Base-by-base conservation (phyloP, 2,113 vertebrate genomes). In the Halichoerus grypus region DNA sequence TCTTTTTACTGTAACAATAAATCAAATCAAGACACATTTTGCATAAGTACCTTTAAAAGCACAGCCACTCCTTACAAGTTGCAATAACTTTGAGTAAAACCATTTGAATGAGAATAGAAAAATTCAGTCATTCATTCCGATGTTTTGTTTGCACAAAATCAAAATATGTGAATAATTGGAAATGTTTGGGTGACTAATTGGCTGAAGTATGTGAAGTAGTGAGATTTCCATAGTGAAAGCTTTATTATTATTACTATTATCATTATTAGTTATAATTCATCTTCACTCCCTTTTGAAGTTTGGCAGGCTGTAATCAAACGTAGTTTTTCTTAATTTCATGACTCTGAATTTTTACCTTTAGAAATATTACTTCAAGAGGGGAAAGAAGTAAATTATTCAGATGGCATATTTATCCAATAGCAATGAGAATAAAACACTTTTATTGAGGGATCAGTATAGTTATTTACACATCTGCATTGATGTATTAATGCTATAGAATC, bases 391-490 rank as follows among this genome's bases (percentile, higher is more conserved):
- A 97, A 81, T 96, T 95, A 96, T 96, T 94, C 88, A 95, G 82
- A 90, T 93, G 72, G 85, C 82, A 46, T 94, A 93, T 91, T 97
- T 98, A 91, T 88, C 74, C 72, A 91, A 51, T 59, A 92, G 85
- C 65, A 31, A 97, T 97, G 95, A 96, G 85, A 97, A 95, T 91
- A 96, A 98, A 98, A 95, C 79, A 93, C 74, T 93, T 96, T 95
- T 95, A 97, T 88, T 84, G 94, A 97, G 84, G 96, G 63, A 96
- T 77, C 89, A 24, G 82, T 55, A 16, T 83, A 49, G 88, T 97
- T 97, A 97, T 96, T 98, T 95, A 87, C 88, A 95, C 69, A 95
- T 96, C 74, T 81, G 83, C 88, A 77, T 51, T 95, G 97, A 96
- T 97, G 57, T 69, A 91, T 98, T 96, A 65, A 92, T 67, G 81